phyloP scores from a whole-genome alignment of 2,888 invertebrate species.

The Cephus runcator region DNA sequence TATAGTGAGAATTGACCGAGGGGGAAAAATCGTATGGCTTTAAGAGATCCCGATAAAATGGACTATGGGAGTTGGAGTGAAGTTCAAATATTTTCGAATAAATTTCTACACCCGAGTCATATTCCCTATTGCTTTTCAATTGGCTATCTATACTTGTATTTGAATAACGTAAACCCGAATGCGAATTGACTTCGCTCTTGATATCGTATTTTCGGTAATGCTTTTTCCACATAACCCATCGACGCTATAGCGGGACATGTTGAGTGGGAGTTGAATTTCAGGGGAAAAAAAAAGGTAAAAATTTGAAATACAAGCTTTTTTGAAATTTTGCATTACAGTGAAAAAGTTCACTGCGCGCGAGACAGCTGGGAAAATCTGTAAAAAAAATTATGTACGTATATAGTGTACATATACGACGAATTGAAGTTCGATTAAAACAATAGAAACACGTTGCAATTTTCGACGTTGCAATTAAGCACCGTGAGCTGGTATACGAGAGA shows the following conservation, averaged over 20 bases:
- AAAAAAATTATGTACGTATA: background rate
- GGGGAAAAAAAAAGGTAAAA: background rate
- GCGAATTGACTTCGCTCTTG: background rate
- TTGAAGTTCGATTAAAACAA: background rate
- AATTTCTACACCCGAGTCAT: background rate
- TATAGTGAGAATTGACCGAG: background rate
- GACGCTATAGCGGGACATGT: background rate
- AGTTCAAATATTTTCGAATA: background rate
- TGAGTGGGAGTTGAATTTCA: background rate
- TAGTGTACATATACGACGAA: background rate
- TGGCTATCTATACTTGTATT: background rate
- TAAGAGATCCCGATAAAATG: background rate
- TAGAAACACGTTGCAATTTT: constrained; percentile 41
- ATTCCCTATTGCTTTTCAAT: background rate
- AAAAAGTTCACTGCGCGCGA: background rate
- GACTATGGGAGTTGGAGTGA: background rate
- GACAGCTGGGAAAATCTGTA: background rate
- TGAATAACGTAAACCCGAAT: background rate
- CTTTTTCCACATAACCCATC: background rate
- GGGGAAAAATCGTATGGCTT: background rate
- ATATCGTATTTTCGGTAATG: background rate
- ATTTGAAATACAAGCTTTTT: background rate
- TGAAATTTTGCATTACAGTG: background rate
- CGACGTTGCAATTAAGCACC: constrained; percentile 52
- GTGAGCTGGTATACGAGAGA: constrained; percentile 35